phyloP scores from a whole-genome alignment of 2,113 vertebrate genomes.

The Fregetta grallaria region DNA sequence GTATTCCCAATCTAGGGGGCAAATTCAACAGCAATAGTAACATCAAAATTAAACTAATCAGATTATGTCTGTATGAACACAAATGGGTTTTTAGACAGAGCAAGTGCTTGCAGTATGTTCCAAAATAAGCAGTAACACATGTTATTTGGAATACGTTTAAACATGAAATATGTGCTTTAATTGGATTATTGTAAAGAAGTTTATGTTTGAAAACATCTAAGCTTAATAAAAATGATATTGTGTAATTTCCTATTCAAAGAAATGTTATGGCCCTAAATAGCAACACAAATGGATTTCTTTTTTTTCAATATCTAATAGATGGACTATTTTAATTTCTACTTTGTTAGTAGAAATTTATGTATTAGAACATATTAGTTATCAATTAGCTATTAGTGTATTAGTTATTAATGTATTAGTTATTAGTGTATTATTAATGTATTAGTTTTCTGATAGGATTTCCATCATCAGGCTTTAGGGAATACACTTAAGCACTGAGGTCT shows the following conservation, averaged over 20 bases:
- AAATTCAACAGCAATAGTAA: neutral
- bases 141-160: conserved; percentile 3
- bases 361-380: no score
- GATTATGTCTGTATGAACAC: neutral
- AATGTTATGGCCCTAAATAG: neutral
- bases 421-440: neutral
- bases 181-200: neutral
- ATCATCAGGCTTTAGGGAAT: neutral
- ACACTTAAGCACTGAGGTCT: neutral
- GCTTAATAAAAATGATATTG: neutral
- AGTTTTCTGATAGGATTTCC: conserved; percentile 15
- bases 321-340: conserved; percentile 2
- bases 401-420: no score
- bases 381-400: no score
- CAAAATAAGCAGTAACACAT: neutral
- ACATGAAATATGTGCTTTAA: neutral
- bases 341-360: neutral
- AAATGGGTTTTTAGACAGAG: neutral
- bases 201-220: neutral
- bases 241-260: neutral
- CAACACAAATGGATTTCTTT: neutral
- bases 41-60: neutral
- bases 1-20: neutral
- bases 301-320: neutral
- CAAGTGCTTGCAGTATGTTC: neutral